Evolutionary conservation across 2,113 vertebrate species (phyloP).

Genomic region (Pongo abelii): DNA sequence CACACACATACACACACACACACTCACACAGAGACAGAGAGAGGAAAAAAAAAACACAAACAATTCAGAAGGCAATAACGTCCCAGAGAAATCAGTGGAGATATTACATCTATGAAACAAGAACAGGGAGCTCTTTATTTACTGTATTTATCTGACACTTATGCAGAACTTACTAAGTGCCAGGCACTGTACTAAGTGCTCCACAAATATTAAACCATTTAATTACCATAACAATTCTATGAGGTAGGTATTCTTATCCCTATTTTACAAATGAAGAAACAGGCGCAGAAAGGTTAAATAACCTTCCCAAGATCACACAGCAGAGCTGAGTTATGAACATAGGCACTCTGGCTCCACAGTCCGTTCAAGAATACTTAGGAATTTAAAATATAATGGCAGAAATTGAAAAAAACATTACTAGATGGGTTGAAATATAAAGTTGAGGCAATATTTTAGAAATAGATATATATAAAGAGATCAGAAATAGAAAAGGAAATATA

Average conservation of each 20-base stretch:
- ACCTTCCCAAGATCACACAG: background rate
- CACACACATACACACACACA: accelerated
- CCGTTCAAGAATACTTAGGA: background rate
- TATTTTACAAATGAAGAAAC: constrained; percentile 15
- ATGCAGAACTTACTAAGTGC: background rate
- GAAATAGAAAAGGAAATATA: background rate
- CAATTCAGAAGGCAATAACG: background rate
- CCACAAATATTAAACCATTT: background rate
- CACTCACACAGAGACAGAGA: background rate
- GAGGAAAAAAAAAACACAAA: background rate
- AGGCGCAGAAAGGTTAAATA: background rate
- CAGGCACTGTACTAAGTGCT: background rate
- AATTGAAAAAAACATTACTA: background rate
- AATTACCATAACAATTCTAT: background rate
- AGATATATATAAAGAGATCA: background rate
- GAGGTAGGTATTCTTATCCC: background rate
- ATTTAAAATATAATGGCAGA: background rate
- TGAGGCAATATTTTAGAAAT: constrained; percentile 15
- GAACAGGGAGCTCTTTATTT: background rate
- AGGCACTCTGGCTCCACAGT: background rate
- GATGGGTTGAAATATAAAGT: background rate
- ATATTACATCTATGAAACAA: background rate
- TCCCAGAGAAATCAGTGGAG: background rate
- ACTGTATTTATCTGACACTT: background rate
- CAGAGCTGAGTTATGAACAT: background rate